Conservation (phyloP, 2,888 invertebrate genomes). For the Eurytoma californica region DNA sequence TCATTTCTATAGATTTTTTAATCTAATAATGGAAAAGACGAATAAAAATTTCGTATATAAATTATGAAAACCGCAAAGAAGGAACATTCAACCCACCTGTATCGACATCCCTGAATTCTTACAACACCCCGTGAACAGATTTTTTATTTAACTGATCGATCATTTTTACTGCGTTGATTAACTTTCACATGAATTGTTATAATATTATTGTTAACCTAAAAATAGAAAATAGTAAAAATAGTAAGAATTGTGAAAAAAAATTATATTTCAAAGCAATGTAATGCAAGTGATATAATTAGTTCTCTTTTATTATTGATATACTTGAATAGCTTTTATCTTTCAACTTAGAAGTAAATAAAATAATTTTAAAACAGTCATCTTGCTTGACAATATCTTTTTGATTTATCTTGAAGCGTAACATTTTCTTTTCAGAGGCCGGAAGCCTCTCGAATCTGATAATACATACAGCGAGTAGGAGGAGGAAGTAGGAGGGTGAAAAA, state of each 20-base stretch:
- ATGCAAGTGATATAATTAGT: background rate
- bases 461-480: slow-evolving; percentile 23
- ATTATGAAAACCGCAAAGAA: too few species aligned
- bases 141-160: too few species aligned
- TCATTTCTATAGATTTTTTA: too few species aligned
- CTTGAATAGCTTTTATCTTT: background rate
- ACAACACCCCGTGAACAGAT: too few species aligned
- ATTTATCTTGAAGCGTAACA: slow-evolving; percentile 51
- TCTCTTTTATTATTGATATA: background rate
- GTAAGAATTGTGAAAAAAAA: background rate
- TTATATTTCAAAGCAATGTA: too few species aligned
- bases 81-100: too few species aligned
- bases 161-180: slow-evolving; percentile 20
- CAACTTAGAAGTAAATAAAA: background rate
- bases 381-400: slow-evolving; percentile 48
- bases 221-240: background rate
- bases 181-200: slow-evolving; percentile 18
- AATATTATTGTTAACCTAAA: background rate
- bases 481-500: slow-evolving; percentile 36
- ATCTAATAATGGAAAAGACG: too few species aligned
- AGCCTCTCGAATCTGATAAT: slow-evolving; percentile 49
- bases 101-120: too few species aligned
- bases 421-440: slow-evolving; percentile 49
- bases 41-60: too few species aligned
- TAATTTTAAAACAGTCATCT: slow-evolving; percentile 43